Base-by-base conservation (phyloP, 2,888 invertebrate species). In the Disparrhopalites patrizii region DNA sequence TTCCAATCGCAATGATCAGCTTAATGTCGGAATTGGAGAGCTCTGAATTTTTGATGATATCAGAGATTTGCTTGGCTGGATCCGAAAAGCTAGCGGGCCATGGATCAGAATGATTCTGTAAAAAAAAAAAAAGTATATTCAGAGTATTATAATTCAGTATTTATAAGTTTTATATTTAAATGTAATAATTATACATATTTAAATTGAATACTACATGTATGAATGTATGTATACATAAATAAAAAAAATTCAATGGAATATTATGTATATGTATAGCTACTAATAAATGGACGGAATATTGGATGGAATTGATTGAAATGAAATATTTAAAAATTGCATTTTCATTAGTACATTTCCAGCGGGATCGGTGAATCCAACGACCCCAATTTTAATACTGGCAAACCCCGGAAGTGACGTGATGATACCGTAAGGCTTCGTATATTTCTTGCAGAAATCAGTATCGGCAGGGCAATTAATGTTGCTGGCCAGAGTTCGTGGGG, bases 361-460 rank as follows among this genome's bases (percentile, higher is more conserved):
- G 2, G 73, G 70, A 28, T 66, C 69, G 3, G 69, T 66, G 30
- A 69, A 71, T 33, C 73, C 73, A 23, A 73, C 68, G 15, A 73
- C 40, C 13, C 71, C 71, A 51, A 73, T 71, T 15, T 56, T 52
- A 1, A 13, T 7, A 2, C 20, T 40, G 2, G 27, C 28, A 3
- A 47, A 4, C 43, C 10, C 20, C 10, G 40, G 54, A 15, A 15
- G 36, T 10, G 7, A 7, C 8, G 8, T 36, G 7, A 36, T 36
- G 15, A 36, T 36, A 15, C 15, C 36, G 36, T 10, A 36, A 10
- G 15, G 36, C 15, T 36, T 36, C 8, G 36, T 36, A 10, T 36
- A 10, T 7, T 36, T 36, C 36, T 36, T 36, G 36, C 36, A 36
- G 13, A 28, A 28, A 20, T 33, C 5, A 18, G 5, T n/a, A n/a